These are phyloP conservation scores for Sinotaia quadrata DNA, from an alignment of 2,888 invertebrate species.

Conservation along the genomic window DNA sequence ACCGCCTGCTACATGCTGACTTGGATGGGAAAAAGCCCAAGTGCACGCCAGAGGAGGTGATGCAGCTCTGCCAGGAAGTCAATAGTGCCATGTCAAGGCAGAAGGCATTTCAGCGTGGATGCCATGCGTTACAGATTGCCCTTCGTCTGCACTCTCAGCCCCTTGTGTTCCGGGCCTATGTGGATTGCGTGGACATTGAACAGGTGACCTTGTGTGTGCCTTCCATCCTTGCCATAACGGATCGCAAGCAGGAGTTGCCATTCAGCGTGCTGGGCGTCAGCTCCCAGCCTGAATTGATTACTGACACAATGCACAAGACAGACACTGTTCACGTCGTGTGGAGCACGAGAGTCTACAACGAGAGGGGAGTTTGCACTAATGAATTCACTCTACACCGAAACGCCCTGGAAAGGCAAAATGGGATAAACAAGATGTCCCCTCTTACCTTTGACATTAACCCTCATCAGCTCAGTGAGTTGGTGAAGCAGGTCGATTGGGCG, in stretches of 20 bases:
- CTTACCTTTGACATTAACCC: slow-evolving; percentile 9
- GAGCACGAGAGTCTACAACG: slow-evolving; percentile 43
- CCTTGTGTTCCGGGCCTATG: slow-evolving; percentile 37
- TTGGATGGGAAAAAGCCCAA: slow-evolving; percentile 1
- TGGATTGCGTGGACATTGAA: slow-evolving; percentile 40
- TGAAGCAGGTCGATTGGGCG: slow-evolving; percentile 20
- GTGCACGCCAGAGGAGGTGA: slow-evolving; percentile 41
- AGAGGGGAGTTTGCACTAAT: background rate
- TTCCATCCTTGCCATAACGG: slow-evolving; percentile 35
- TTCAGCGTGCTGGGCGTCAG: slow-evolving; percentile 43
- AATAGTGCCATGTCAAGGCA: slow-evolving; percentile 41
- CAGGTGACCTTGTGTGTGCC: slow-evolving; percentile 41
- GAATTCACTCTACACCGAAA: background rate
- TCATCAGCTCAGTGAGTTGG: background rate
- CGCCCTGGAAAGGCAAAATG: background rate
- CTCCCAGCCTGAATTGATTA: slow-evolving; percentile 39
- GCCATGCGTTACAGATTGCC: slow-evolving; percentile 37
- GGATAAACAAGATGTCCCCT: background rate
- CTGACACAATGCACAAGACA: slow-evolving; percentile 27
- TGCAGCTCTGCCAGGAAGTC: slow-evolving; percentile 41
- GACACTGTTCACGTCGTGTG: slow-evolving; percentile 39
- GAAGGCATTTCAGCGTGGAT: slow-evolving; percentile 42
- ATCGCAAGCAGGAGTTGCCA: slow-evolving; percentile 34
- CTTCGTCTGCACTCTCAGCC: slow-evolving; percentile 39
- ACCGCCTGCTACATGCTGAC: slow-evolving; percentile 46